Conservation (phyloP, 2,113 vertebrate species). For the Gadus chalcogrammus region DNA sequence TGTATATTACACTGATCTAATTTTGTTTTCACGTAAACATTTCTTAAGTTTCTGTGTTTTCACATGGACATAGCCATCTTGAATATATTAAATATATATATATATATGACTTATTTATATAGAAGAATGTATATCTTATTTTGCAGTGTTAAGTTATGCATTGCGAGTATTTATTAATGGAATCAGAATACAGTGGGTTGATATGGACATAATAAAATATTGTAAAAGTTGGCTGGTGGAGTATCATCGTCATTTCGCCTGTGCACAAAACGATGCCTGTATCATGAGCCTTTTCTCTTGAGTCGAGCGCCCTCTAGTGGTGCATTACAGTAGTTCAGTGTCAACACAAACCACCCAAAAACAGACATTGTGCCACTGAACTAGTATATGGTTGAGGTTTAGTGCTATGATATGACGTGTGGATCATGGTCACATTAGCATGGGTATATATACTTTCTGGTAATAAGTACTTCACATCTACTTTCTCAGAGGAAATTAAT, state of each 20-base stretch:
- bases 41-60: constrained; percentile 62
- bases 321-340: constrained; percentile 4
- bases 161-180: constrained; percentile 64
- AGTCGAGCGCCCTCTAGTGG: constrained; percentile 43
- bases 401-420: too few relatives aligned
- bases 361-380: too few relatives aligned
- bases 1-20: constrained; percentile 80
- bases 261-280: neutral
- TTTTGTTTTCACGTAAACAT: constrained; percentile 67
- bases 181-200: constrained; percentile 40
- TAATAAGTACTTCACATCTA: too few relatives aligned
- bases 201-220: constrained; percentile 59
- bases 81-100: constrained; percentile 49
- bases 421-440: too few relatives aligned
- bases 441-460: too few relatives aligned
- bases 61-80: constrained; percentile 54
- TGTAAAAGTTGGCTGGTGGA: constrained; percentile 42
- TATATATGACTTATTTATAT: constrained; percentile 63
- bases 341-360: too few relatives aligned
- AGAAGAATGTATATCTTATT: constrained; percentile 67
- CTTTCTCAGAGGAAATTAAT: too few relatives aligned
- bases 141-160: constrained; percentile 64
- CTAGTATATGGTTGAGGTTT: too few relatives aligned
- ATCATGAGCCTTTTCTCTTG: constrained; percentile 8
- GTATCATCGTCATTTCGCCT: constrained; percentile 16